Base-by-base conservation (phyloP, 2,888 invertebrate genomes). In the Drymonia ruficornis region DNA sequence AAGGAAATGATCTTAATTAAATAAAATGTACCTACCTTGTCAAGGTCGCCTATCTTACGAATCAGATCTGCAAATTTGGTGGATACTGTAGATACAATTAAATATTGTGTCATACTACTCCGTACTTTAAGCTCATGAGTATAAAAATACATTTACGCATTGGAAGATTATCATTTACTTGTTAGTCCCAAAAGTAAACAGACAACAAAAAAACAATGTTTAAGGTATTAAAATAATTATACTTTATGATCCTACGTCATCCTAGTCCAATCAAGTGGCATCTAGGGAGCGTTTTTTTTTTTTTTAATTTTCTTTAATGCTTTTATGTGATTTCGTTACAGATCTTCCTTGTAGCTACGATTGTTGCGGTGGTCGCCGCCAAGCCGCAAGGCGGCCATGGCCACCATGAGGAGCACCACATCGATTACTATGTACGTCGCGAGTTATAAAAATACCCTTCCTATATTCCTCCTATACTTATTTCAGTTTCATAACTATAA, bases 341-440 rank as follows among this genome's bases (percentile, higher is more conserved):
- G 43, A 23, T 44, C 9, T 23, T 44, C 12, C 16, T 44, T 2
- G 23, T 23, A 6, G 18, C 19, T 11, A 23, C 43, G 7, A 13
- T 44, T 5, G 4, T 44, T 12, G 43, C 43, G 12, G 43, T 44
- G 23, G 43, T 13, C 6, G 43, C 43, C 23, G 43, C 43, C 23
- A 42, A 18, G 11, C 42, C 42, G 2, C 46, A 46, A 8, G 46
- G 15, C 0, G 29, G 46, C 13, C 46, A 46, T 15, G 43, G 43
- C 6, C 55, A 59, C 31, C 65, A 70, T 49, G 53, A 53, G 2
- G 56, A 56, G 19, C 66, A 72, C n/a, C 66, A 66, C 50, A 44
- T 62, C 31, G 72, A 72, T 49, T 72, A 70, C 49, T 71, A 55
- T 45, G 72, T 74, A 61, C 65, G 71, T 34, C 8, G 13, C 16